Percentiles rank a stretch among this genome's conserved stretches.
phyloP scores from a whole-genome alignment of 2,888 invertebrate species.

The Diadegma fenestrale region DNA sequence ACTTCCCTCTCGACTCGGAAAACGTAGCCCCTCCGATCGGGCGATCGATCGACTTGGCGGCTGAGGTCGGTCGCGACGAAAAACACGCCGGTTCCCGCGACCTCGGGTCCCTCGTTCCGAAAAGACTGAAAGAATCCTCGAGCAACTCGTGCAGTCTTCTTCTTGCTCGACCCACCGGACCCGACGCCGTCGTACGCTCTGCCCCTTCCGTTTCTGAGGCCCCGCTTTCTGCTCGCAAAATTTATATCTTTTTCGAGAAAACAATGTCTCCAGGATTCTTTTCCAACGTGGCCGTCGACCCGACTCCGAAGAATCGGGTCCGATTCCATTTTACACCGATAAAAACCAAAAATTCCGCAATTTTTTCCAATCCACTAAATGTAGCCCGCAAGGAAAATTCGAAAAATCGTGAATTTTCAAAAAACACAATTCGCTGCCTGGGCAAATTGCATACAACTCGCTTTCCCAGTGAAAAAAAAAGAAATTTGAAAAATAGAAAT shows the following conservation, averaged over 20 bases:
- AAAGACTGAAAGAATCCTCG: conserved; percentile 92
- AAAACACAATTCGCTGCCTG: too few species aligned
- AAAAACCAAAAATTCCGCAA: too few species aligned
- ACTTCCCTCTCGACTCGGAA: conserved; percentile 77
- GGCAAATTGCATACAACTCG: too few species aligned
- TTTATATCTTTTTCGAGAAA: conserved; percentile 70
- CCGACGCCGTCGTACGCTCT: conserved; percentile 73
- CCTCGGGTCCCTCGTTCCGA: conserved; percentile 88
- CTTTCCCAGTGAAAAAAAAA: background rate
- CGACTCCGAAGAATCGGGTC: conserved; percentile 34
- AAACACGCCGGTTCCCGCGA: conserved; percentile 79
- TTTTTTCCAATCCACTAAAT: too few species aligned
- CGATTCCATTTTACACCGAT: too few species aligned
- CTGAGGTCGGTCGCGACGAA: conserved; percentile 71
- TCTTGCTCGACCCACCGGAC: conserved; percentile 88
- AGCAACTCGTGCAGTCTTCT: conserved; percentile 91
- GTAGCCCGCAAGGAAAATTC: too few species aligned
- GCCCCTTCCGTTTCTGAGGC: conserved; percentile 77
- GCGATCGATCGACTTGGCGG: conserved; percentile 72
- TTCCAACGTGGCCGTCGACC: conserved; percentile 1
- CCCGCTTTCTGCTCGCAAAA: conserved; percentile 71
- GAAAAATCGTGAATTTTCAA: too few species aligned
- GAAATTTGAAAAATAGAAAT: too few species aligned
- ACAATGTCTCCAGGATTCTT: conserved; percentile 45
- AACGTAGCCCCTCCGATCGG: conserved; percentile 57